Conservation (phyloP, 2,113 vertebrate species). For the Pagrus major region DNA sequence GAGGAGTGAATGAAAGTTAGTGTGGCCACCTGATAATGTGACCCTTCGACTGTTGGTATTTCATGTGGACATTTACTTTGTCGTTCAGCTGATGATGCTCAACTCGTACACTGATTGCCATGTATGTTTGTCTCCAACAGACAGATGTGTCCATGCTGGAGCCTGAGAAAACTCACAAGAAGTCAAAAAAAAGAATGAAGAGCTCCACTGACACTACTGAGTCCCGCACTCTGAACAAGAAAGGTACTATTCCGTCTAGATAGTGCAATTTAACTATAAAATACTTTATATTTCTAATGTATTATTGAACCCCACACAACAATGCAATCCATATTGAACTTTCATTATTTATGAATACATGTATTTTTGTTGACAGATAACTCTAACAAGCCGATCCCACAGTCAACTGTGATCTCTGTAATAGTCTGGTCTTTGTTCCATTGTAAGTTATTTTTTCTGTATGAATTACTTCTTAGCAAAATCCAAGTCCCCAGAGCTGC, state of each 20-base stretch:
- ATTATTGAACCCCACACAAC: not conserved
- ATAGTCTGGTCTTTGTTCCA: not conserved
- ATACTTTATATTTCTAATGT: not conserved
- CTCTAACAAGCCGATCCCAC: too few relatives aligned
- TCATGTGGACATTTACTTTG: not conserved
- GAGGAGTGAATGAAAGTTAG: not conserved
- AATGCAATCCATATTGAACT: not conserved
- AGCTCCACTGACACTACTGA: conserved; percentile 80
- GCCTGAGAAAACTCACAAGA: conserved; percentile 78
- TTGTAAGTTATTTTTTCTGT: not conserved
- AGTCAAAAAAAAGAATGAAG: conserved; percentile 61
- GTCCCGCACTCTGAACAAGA: conserved; percentile 75
- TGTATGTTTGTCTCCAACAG: conserved; percentile 26
- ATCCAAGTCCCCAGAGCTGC: conserved; percentile 82
- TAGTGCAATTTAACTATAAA: not conserved
- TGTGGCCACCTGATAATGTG: not conserved
- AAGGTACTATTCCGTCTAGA: conserved; percentile 74
- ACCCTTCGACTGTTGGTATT: not conserved
- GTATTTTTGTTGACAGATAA: not conserved
- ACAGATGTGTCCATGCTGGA: conserved; percentile 83
- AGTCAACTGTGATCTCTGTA: not conserved
- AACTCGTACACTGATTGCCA: fast-evolving
- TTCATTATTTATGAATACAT: not conserved
- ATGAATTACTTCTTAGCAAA: conserved; percentile 74
- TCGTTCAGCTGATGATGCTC: not conserved